Evolutionary conservation across 2,888 invertebrate species (phyloP).

Genomic region (Papilio demoleus): DNA sequence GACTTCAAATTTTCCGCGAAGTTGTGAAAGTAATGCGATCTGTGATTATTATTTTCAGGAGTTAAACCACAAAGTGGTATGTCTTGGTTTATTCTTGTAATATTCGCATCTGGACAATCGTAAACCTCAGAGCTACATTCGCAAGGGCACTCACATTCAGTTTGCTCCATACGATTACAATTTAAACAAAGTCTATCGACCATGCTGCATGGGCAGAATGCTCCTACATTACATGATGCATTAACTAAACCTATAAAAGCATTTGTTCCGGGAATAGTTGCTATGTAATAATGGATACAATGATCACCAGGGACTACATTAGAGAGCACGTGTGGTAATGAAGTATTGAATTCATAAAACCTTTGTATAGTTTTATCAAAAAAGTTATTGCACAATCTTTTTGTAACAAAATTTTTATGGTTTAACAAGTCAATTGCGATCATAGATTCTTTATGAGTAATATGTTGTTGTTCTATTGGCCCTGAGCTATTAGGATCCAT

Average conservation of each 20-base stretch:
- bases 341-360: conserved; percentile 92
- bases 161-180: conserved; percentile 96
- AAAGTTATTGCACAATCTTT: conserved; percentile 92
- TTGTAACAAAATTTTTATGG: conserved; percentile 91
- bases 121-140: conserved; percentile 88
- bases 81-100: conserved; percentile 62
- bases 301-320: conserved; percentile 95
- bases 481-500: conserved; percentile 86
- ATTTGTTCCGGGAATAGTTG: conserved; percentile 93
- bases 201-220: conserved; percentile 97
- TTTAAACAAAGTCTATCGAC: conserved; percentile 94
- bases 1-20: conserved; percentile 83
- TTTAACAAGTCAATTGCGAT: conserved; percentile 95
- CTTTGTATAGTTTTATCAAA: conserved; percentile 93
- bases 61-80: conserved; percentile 75
- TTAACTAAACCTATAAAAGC: conserved; percentile 94
- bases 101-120: conserved; percentile 67
- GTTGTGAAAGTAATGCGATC: conserved; percentile 77
- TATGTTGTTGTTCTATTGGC: conserved; percentile 92
- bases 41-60: conserved; percentile 77
- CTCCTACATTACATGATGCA: conserved; percentile 91
- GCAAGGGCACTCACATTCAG: conserved; percentile 97
- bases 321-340: conserved; percentile 88
- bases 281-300: conserved; percentile 93
- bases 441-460: conserved; percentile 95